Evolutionary conservation across 2,113 vertebrate genomes (phyloP).

Genomic region (Suncus etruscus): DNA sequence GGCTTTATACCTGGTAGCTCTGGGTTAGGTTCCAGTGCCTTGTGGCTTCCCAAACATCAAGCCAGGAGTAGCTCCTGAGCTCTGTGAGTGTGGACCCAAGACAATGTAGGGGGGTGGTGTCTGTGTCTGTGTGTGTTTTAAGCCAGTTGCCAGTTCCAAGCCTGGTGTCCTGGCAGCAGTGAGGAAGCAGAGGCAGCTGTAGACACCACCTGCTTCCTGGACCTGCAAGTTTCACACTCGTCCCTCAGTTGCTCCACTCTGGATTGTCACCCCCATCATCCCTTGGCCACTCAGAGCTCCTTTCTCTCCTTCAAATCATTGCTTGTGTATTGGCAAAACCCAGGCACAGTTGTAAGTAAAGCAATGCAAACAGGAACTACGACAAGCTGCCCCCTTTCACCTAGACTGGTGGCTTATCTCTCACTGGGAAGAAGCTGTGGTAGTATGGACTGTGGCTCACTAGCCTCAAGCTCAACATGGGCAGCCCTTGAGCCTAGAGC

Average conservation of each 20-base stretch:
- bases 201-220: background rate
- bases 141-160: background rate
- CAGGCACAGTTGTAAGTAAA: slow-evolving; percentile 6
- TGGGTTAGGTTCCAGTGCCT: too few species aligned
- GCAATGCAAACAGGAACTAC: background rate
- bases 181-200: background rate
- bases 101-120: too few species aligned
- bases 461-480: background rate
- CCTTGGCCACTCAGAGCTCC: background rate
- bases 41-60: too few species aligned
- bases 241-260: background rate
- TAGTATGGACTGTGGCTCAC: background rate
- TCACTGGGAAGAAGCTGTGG: too few species aligned
- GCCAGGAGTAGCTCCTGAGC: too few species aligned
- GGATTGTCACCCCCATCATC: background rate
- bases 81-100: too few species aligned
- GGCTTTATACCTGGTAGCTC: too few species aligned
- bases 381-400: background rate
- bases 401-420: background rate
- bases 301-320: background rate
- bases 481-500: background rate
- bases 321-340: background rate
- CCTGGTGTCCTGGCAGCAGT: background rate
- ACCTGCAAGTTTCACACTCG: background rate
- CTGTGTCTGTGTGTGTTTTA: too few species aligned